Conservation (phyloP, 2,797 vertebrate species). For the Synanceia verrucosa region DNA sequence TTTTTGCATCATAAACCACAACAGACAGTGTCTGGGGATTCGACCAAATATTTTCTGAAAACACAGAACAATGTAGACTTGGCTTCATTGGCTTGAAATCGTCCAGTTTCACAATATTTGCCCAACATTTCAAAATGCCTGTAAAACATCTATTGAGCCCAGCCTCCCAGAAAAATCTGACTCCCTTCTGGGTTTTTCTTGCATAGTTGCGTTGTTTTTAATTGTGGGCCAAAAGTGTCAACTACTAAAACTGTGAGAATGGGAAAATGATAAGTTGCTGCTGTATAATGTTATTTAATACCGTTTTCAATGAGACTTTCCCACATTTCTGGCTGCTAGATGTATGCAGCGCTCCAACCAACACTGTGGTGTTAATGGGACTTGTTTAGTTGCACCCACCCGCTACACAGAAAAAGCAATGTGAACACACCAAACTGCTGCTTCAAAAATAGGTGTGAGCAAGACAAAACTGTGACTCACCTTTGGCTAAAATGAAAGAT, state of each 20-base stretch:
- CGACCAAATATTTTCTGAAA: slow-evolving; percentile 7
- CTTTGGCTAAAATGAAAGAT: not conserved
- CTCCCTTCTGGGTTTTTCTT: slow-evolving; percentile 26
- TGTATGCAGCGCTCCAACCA: slow-evolving; percentile 2
- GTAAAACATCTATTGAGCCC: slow-evolving; percentile 16
- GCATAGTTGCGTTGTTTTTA: slow-evolving; percentile 25
- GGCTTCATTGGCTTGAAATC: not conserved
- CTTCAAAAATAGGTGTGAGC: slow-evolving; percentile 9
- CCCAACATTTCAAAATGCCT: slow-evolving; percentile 34
- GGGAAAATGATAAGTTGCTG: slow-evolving; percentile 30
- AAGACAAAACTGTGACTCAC: slow-evolving; percentile 16
- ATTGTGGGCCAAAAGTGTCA: slow-evolving; percentile 20
- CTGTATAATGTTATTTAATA: slow-evolving; percentile 23
- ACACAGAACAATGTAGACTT: not conserved
- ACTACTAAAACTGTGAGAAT: slow-evolving; percentile 25
- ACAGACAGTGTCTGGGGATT: not conserved
- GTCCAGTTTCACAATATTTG: slow-evolving; percentile 26
- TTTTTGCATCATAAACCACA: not conserved
- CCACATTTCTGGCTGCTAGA: slow-evolving; percentile 30
- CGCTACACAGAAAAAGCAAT: slow-evolving; percentile 10
- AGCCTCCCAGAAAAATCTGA: slow-evolving; percentile 12
- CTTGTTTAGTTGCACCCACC: slow-evolving; percentile 26
- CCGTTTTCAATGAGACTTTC: slow-evolving; percentile 7
- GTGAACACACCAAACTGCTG: slow-evolving; percentile 4
- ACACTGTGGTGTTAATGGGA: slow-evolving; percentile 21